Evolutionary conservation across 1,140 invertebrate genomes (phyloP), one percentile per base, ranked within the genome.

Genomic region (Leptinotarsa undecemlineata): DNA sequence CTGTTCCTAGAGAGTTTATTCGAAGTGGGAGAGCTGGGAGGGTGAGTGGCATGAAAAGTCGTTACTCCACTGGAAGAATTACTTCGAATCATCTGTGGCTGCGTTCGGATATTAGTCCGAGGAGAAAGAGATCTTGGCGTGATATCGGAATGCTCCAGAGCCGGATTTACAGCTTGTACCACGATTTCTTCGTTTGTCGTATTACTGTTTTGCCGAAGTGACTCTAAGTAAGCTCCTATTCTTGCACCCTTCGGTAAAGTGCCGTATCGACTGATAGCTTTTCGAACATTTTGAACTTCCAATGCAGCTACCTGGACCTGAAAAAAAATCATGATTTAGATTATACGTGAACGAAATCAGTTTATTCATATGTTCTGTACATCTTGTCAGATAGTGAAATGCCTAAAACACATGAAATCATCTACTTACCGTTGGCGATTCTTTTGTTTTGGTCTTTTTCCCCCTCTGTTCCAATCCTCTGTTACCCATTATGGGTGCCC

Each of bases 231-330:
- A 0, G 96, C 96, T 14, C 96, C 96, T 78, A 98, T 98, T 48
- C 97, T 89, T 15, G 96, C 95, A 66, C 95, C 96, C 87, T 99
- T 99, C 0, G 97, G 97, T 74, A 97, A 83, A 14, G 98, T 99
- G 5, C 97, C 97, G 84, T 98, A 99, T n/a, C 96, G 90, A 86
- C 96, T 98, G 72, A 98, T 98, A 6, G 96, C 96, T 78, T 95
- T 91, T 82, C 97, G 95, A 71, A 99, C 96, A 88, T 98, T 98
- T 86, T 98, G 95, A 77, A 98, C 96, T 87, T 98, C 97, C 74
- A 99, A 87, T 17, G 96, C 94, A 76, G 94, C 95, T 71, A 97
- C 94, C 83, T 91, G 90, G 20, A 94, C 90, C 77, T 90, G 66
- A 85, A 73, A 42, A 17, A 69, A 21, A 62, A 79, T 15, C 0